These are phyloP conservation scores for Drosophila neotestacea DNA, from an alignment of 2,888 invertebrate genomes.

Conservation along the genomic window DNA sequence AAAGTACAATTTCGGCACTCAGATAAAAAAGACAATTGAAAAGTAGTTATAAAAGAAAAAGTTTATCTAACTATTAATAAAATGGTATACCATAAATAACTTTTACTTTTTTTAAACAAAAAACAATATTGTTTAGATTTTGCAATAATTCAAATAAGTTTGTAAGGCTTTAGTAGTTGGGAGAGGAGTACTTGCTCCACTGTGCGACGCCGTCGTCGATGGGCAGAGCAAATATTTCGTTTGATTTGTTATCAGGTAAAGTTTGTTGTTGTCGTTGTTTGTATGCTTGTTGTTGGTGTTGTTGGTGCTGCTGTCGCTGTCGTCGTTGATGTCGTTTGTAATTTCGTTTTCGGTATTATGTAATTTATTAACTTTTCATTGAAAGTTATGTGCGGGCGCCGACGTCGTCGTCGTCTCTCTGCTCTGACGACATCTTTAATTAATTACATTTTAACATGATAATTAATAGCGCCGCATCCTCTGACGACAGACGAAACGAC, in stretches of 20 bases:
- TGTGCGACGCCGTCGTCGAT: slow-evolving; percentile 39
- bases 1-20: too few relatives aligned
- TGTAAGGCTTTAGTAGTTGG: not conserved
- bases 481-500: slow-evolving; percentile 49
- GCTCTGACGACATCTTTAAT: slow-evolving; percentile 76
- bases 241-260: slow-evolving; percentile 74
- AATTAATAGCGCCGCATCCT: slow-evolving; percentile 71
- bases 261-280: slow-evolving; percentile 34
- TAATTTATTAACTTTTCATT: slow-evolving; percentile 80
- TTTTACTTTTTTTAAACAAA: too few relatives aligned
- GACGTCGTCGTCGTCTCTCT: slow-evolving; percentile 32
- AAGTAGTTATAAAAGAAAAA: too few relatives aligned
- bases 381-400: slow-evolving; percentile 75
- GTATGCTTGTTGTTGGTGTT: slow-evolving; percentile 23
- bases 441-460: slow-evolving; percentile 80
- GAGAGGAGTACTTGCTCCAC: slow-evolving; percentile 13
- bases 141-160: not conserved
- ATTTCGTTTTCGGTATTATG: slow-evolving; percentile 77
- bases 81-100: too few relatives aligned
- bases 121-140: not conserved
- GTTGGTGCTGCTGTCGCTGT: slow-evolving; percentile 47
- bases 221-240: slow-evolving; percentile 57
- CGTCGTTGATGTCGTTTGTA: slow-evolving; percentile 74
- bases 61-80: too few relatives aligned
- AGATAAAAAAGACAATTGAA: too few relatives aligned